phyloP scores from a whole-genome alignment of 2,888 invertebrate species.

The Actias luna region DNA sequence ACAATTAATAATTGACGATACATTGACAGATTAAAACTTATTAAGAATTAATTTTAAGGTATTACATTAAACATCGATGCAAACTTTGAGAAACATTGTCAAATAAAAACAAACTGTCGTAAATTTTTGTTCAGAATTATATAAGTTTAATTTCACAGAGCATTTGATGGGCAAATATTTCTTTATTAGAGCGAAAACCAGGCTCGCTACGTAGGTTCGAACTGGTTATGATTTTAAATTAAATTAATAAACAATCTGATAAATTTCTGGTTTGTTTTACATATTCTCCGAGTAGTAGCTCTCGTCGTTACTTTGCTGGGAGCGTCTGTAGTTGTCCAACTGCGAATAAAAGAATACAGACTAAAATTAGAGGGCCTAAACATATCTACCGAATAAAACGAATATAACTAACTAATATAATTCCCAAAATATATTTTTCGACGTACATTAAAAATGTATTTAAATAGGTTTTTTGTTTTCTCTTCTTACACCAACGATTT shows the following conservation, averaged over 20 bases:
- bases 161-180: neutral
- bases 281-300: slow-evolving; percentile 58
- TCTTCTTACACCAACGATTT: too few species aligned
- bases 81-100: neutral
- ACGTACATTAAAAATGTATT: too few species aligned
- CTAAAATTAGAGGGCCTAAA: too few species aligned
- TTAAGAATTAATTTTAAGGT: neutral
- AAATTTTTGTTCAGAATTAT: neutral
- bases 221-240: slow-evolving; percentile 8
- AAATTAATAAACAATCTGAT: slow-evolving; percentile 6
- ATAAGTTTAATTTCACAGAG: neutral
- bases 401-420: too few species aligned
- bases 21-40: slow-evolving; percentile 16
- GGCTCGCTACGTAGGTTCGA: slow-evolving; percentile 12
- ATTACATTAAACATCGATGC: neutral
- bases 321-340: slow-evolving; percentile 74
- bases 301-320: slow-evolving; percentile 61
- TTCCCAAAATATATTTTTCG: too few species aligned
- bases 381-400: too few species aligned
- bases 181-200: neutral
- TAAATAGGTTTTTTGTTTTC: too few species aligned
- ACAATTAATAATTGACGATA: slow-evolving; percentile 30
- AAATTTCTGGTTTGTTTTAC: slow-evolving; percentile 44
- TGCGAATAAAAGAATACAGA: slow-evolving; percentile 31
- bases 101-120: neutral